Percentiles rank a stretch among this genome's conserved stretches.
phyloP scores from a whole-genome alignment of 2,797 vertebrate genomes.

The Enteromius thamalakanensis region DNA sequence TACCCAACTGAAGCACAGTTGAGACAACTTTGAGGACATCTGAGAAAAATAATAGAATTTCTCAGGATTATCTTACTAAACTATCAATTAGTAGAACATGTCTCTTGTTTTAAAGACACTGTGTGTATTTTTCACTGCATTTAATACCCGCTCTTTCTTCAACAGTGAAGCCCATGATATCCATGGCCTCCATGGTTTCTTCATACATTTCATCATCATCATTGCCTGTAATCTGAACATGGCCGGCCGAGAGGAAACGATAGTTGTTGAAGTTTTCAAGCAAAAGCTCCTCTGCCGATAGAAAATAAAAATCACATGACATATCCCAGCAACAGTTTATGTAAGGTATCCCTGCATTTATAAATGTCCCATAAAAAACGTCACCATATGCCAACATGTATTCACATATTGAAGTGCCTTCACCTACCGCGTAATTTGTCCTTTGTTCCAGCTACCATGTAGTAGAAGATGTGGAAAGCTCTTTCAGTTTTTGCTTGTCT shows the following conservation, averaged over 20 bases:
- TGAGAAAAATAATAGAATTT: slow-evolving; percentile 60
- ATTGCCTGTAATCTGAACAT: slow-evolving; percentile 87
- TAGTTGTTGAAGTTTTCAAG: slow-evolving; percentile 89
- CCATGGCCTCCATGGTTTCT: slow-evolving; percentile 94
- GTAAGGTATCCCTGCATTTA: background rate
- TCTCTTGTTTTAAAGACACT: background rate
- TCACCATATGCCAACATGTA: background rate
- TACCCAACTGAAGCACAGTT: slow-evolving; percentile 92
- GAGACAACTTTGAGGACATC: slow-evolving; percentile 92
- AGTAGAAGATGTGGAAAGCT: slow-evolving; percentile 97
- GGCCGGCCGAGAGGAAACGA: slow-evolving; percentile 86
- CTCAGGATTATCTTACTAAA: slow-evolving; percentile 4
- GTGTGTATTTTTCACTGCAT: background rate
- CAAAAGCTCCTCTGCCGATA: slow-evolving; percentile 85
- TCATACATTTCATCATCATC: slow-evolving; percentile 91
- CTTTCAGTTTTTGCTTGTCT: slow-evolving; percentile 91
- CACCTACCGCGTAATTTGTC: slow-evolving; percentile 80
- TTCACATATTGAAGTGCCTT: background rate
- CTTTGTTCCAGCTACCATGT: slow-evolving; percentile 88
- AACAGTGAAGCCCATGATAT: slow-evolving; percentile 91
- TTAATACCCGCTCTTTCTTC: slow-evolving; percentile 85
- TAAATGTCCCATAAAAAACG: background rate
- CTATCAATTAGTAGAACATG: background rate
- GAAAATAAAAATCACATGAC: background rate
- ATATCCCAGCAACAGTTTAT: background rate